Conservation (phyloP, 2,888 invertebrate genomes). For the Timandra comae region DNA sequence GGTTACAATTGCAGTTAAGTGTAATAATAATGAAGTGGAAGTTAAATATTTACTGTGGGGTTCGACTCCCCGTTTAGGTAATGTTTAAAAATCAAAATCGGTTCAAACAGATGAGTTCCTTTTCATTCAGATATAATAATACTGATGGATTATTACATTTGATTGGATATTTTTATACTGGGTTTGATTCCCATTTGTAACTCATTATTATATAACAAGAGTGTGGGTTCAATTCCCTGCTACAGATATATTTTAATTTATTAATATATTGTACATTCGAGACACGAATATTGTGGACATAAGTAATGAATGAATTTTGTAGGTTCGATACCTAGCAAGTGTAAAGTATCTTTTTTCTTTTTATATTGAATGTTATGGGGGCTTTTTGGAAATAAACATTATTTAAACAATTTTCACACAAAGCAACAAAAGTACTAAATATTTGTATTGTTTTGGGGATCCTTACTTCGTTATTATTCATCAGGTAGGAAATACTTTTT, state of each 20-base stretch:
- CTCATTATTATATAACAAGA: not conserved
- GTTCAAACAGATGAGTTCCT: too few relatives aligned
- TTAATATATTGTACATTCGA: too few relatives aligned
- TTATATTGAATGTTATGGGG: not conserved
- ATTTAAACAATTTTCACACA: conserved; percentile 10
- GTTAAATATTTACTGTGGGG: too few relatives aligned
- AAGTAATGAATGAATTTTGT: not conserved
- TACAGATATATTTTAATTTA: too few relatives aligned
- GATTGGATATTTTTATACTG: too few relatives aligned
- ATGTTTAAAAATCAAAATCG: too few relatives aligned
- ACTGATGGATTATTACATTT: too few relatives aligned
- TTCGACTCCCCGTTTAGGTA: too few relatives aligned
- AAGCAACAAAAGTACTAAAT: conserved; percentile 10
- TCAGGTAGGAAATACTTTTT: conserved; percentile 24
- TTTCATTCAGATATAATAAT: too few relatives aligned
- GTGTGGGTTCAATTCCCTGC: not conserved
- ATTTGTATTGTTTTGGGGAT: conserved; percentile 40
- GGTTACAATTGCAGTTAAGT: too few relatives aligned
- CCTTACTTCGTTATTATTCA: conserved; percentile 26
- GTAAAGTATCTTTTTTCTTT: not conserved
- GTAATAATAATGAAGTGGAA: too few relatives aligned
- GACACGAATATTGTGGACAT: not conserved
- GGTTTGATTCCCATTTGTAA: too few relatives aligned
- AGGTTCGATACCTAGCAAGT: conserved; percentile 22
- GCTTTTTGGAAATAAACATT: not conserved